Conservation (phyloP, 1,140 invertebrate species). For the Colletes latitarsis region DNA sequence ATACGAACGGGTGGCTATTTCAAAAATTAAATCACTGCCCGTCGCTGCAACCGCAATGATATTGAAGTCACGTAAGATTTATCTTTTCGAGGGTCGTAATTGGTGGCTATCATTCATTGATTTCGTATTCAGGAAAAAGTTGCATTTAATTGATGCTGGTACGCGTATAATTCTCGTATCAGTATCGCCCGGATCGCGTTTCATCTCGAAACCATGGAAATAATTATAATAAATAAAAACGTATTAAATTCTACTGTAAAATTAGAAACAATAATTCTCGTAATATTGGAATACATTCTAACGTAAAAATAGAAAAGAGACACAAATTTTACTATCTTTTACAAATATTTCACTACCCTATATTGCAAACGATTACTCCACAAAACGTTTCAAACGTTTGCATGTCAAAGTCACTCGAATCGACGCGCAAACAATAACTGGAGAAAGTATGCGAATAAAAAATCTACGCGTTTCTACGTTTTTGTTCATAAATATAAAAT, state of each 20-base stretch:
- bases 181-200: background rate
- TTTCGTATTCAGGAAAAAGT: background rate
- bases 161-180: background rate
- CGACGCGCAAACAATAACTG: too few species aligned
- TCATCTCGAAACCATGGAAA: background rate
- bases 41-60: background rate
- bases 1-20: constrained; percentile 19
- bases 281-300: too few species aligned
- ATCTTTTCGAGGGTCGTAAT: background rate
- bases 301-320: background rate
- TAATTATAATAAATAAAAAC: background rate
- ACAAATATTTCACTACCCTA: too few species aligned
- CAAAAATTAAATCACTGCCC: constrained; percentile 24
- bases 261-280: too few species aligned
- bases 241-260: too few species aligned
- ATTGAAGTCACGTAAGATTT: background rate
- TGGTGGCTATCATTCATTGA: background rate
- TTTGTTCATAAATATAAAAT: too few species aligned
- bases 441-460: too few species aligned
- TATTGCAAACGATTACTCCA: too few species aligned
- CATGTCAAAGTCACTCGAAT: too few species aligned
- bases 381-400: too few species aligned
- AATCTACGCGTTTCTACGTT: too few species aligned
- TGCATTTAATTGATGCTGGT: background rate
- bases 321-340: too few species aligned